A percentile compares a stretch with the other conserved stretches of the same genome.
phyloP scores from a whole-genome alignment of 2,888 invertebrate species.

The Drosophila diplacantha region DNA sequence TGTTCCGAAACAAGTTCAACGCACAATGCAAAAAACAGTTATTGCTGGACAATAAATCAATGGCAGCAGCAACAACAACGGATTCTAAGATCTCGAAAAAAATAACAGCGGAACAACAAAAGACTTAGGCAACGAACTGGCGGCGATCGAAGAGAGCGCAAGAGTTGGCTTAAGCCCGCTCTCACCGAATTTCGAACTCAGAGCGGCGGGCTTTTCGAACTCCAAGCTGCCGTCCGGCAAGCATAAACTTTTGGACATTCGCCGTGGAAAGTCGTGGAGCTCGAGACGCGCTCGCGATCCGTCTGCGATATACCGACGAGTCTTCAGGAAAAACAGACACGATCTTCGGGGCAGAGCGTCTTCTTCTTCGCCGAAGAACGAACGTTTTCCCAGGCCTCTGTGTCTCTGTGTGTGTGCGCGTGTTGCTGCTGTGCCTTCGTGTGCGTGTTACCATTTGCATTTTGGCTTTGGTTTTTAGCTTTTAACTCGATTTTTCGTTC shows the following conservation, averaged over 20 bases:
- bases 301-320: not conserved
- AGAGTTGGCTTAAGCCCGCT: slow-evolving; percentile 1
- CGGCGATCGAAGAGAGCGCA: slow-evolving; percentile 21
- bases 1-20: slow-evolving; percentile 31
- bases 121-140: slow-evolving; percentile 59
- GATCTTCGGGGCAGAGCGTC: slow-evolving; percentile 17
- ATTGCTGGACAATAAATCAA: slow-evolving; percentile 68
- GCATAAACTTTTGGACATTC: slow-evolving; percentile 57
- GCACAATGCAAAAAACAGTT: slow-evolving; percentile 67
- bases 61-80: slow-evolving; percentile 27
- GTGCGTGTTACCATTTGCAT: slow-evolving; percentile 54
- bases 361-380: slow-evolving; percentile 59
- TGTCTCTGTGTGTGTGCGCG: slow-evolving; percentile 16
- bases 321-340: slow-evolving; percentile 15
- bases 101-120: slow-evolving; percentile 36
- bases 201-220: slow-evolving; percentile 35
- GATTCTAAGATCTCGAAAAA: slow-evolving; percentile 47
- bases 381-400: slow-evolving; percentile 61
- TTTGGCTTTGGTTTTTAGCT: slow-evolving; percentile 32
- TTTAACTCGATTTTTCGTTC: slow-evolving; percentile 28
- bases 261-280: slow-evolving; percentile 67
- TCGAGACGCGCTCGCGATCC: slow-evolving; percentile 42
- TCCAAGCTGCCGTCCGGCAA: slow-evolving; percentile 25
- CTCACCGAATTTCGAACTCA: slow-evolving; percentile 46
- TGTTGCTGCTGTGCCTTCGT: slow-evolving; percentile 6